Conservation (phyloP, 2,888 invertebrate species). For the Isotomurus palustris region DNA sequence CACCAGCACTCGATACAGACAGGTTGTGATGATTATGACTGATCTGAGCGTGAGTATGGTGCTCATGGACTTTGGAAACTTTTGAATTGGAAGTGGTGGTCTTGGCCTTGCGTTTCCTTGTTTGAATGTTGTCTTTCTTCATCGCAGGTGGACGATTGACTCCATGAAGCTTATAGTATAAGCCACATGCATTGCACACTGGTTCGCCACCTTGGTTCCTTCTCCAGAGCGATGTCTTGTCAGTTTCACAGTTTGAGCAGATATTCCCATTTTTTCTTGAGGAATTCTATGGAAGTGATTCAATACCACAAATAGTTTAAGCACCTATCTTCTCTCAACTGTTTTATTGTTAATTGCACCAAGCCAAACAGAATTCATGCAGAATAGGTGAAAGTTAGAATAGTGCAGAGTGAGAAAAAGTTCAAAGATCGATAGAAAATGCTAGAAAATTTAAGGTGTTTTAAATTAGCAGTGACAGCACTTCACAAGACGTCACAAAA, state of each 20-base stretch:
- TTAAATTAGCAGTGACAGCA: too few species aligned
- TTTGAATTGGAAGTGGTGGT: conserved; percentile 47
- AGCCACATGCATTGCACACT: conserved; percentile 66
- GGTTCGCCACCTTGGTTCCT: conserved; percentile 58
- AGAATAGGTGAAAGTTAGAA: not conserved
- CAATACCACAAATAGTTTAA: not conserved
- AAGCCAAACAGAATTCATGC: not conserved
- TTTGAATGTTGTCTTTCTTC: conserved; percentile 99
- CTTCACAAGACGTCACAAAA: not conserved
- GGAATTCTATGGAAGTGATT: conserved; percentile 54
- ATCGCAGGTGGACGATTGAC: conserved; percentile 89
- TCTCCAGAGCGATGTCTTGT: conserved; percentile 90
- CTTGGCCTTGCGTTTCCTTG: conserved; percentile 88
- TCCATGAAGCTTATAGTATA: conserved; percentile 70
- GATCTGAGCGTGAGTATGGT: not conserved
- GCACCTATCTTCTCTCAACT: not conserved
- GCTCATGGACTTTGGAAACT: not conserved
- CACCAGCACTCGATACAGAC: not conserved
- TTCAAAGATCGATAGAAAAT: too few species aligned
- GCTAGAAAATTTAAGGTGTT: too few species aligned
- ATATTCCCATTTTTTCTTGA: conserved; percentile 72
- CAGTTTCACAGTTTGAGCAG: conserved; percentile 92
- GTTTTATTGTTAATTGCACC: not conserved
- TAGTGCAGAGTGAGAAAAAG: too few species aligned
- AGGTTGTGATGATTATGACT: conserved; percentile 7